Percentiles rank a stretch among this genome's conserved stretches.
phyloP scores from a whole-genome alignment of 2,888 invertebrate species.

The Stenodema calcarata region DNA sequence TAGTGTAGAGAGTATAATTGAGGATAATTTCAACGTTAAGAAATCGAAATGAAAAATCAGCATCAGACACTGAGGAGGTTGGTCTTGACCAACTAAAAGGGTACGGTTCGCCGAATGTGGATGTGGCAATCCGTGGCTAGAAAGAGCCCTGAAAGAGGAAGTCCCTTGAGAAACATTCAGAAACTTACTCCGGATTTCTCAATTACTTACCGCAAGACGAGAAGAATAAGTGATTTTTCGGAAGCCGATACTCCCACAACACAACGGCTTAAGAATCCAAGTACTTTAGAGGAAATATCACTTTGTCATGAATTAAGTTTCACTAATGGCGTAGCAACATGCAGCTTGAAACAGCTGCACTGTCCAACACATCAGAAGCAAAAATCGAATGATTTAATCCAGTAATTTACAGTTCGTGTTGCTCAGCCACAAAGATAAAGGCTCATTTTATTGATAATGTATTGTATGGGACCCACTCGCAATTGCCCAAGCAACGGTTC shows the following conservation, averaged over 20 bases:
- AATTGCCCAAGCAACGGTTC: too few species aligned
- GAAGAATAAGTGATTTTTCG: not conserved
- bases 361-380: too few species aligned
- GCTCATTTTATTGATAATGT: too few species aligned
- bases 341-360: too few species aligned
- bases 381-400: too few species aligned
- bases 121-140: not conserved
- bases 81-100: not conserved
- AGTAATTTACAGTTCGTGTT: too few species aligned
- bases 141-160: not conserved
- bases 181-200: not conserved
- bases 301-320: not conserved
- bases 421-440: too few species aligned
- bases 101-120: not conserved
- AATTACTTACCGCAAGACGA: not conserved
- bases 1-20: too few species aligned
- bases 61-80: not conserved
- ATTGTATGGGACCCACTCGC: too few species aligned
- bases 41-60: not conserved
- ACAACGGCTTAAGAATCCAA: not conserved
- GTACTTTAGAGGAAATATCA: not conserved
- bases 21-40: not conserved
- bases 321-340: too few species aligned
- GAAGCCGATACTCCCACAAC: not conserved
- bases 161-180: not conserved